Evolutionary conservation across 2,113 vertebrate genomes (phyloP).

Genomic region (Calyptomena viridis): DNA sequence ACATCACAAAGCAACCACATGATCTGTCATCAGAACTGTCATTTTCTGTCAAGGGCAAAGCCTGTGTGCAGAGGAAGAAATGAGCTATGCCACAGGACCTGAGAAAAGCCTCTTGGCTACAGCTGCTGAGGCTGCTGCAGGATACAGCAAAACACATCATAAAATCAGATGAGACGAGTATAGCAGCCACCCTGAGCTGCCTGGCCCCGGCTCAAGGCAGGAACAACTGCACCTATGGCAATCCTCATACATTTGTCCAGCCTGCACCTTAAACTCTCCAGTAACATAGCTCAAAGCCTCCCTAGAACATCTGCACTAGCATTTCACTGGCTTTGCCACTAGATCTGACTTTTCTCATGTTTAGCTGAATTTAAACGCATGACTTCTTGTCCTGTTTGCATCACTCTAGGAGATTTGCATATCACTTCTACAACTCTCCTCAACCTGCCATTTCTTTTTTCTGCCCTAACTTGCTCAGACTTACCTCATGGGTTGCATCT

Average conservation of each 20-base stretch:
- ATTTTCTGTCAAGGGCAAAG: slow-evolving; percentile 35
- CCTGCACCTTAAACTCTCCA: neutral
- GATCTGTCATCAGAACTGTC: slow-evolving; percentile 43
- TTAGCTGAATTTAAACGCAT: neutral
- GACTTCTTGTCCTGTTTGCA: neutral
- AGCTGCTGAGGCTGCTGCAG: neutral
- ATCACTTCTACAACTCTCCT: neutral
- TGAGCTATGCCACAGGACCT: slow-evolving; percentile 10
- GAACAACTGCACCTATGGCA: neutral
- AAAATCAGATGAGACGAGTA: neutral
- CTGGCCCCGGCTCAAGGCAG: neutral
- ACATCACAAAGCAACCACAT: slow-evolving; percentile 33
- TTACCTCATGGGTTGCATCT: neutral
- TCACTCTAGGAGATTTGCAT: neutral
- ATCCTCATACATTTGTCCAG: neutral
- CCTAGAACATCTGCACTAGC: neutral
- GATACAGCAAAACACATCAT: neutral
- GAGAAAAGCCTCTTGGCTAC: slow-evolving; percentile 47
- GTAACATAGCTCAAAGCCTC: neutral
- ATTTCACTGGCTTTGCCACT: neutral
- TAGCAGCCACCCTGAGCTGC: neutral
- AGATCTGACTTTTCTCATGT: neutral
- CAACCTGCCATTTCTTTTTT: neutral
- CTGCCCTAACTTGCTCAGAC: neutral
- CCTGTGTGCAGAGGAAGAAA: neutral